Conservation (phyloP, 2,797 vertebrate genomes). For the Phoeniculus purpureus region DNA sequence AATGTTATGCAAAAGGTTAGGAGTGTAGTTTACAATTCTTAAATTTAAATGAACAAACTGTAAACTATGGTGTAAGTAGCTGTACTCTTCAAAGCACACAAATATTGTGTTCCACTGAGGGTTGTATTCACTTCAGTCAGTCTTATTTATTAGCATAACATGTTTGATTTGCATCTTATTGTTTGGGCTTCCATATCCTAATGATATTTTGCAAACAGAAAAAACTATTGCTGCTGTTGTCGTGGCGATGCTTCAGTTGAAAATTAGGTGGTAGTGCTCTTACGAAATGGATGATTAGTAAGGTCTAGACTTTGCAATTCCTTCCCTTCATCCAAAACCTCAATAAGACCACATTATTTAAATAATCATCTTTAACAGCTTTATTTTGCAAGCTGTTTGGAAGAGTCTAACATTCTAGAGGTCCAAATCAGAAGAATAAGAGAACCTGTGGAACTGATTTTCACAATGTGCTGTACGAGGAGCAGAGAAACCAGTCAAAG, state of each 20-base stretch:
- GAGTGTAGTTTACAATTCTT: background rate
- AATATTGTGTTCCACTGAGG: background rate
- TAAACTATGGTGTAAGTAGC: background rate
- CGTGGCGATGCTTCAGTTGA: background rate
- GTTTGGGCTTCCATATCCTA: slow-evolving; percentile 18
- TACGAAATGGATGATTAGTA: background rate
- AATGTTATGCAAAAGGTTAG: background rate
- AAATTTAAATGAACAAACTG: background rate
- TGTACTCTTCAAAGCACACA: background rate
- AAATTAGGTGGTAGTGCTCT: slow-evolving; percentile 25
- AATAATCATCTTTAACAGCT: background rate
- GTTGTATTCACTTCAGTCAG: background rate
- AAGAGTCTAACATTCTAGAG: background rate
- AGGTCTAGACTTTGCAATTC: background rate
- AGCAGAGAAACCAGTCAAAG: background rate
- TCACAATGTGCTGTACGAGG: background rate
- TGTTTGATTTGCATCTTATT: slow-evolving; percentile 33
- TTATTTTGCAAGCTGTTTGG: background rate
- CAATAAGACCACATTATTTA: background rate
- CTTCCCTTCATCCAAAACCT: background rate
- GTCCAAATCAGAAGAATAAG: background rate
- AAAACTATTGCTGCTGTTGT: background rate
- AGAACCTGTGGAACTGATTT: background rate
- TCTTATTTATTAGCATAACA: background rate
- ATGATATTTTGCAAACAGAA: background rate